Percentiles rank a stretch among this genome's conserved stretches.
These are phyloP conservation scores for Proisotoma minuta DNA, from an alignment of 2,888 invertebrate species.

Conservation along the genomic window DNA sequence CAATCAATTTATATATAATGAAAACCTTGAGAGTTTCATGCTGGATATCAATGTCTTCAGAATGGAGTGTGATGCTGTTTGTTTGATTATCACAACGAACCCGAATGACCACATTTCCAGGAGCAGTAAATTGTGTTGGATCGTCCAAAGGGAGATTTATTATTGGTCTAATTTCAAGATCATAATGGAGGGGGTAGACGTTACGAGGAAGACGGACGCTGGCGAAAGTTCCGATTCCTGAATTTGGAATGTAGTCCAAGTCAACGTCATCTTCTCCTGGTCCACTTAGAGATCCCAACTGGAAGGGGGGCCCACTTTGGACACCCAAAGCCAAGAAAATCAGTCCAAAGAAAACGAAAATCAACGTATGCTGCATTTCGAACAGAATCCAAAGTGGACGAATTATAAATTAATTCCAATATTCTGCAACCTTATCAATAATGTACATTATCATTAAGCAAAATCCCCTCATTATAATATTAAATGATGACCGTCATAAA, in stretches of 20 bases:
- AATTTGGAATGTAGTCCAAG: neutral
- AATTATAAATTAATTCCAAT: neutral
- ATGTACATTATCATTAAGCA: neutral
- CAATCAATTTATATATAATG: neutral
- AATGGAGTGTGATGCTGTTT: conserved; percentile 20
- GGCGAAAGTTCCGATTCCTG: neutral
- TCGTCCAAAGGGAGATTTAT: neutral
- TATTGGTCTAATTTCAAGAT: conserved; percentile 21
- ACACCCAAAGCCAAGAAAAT: neutral
- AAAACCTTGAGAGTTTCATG: conserved; percentile 13
- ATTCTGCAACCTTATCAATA: neutral
- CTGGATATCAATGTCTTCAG: conserved; percentile 5
- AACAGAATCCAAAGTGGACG: neutral
- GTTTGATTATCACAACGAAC: conserved; percentile 6
- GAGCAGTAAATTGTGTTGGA: conserved; percentile 16
- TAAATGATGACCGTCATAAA: no score
- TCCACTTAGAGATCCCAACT: neutral
- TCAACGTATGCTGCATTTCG: neutral
- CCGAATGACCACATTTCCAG: conserved; percentile 21
- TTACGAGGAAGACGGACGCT: conserved; percentile 14
- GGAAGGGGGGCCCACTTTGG: neutral
- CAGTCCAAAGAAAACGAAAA: neutral
- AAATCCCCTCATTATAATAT: no score
- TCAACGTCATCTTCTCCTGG: neutral
- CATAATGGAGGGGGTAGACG: conserved; percentile 22